A percentile compares a stretch with the other conserved stretches of the same genome.
phyloP scores from a whole-genome alignment of 2,113 vertebrate species.

The Chaetorhynchus papuensis region DNA sequence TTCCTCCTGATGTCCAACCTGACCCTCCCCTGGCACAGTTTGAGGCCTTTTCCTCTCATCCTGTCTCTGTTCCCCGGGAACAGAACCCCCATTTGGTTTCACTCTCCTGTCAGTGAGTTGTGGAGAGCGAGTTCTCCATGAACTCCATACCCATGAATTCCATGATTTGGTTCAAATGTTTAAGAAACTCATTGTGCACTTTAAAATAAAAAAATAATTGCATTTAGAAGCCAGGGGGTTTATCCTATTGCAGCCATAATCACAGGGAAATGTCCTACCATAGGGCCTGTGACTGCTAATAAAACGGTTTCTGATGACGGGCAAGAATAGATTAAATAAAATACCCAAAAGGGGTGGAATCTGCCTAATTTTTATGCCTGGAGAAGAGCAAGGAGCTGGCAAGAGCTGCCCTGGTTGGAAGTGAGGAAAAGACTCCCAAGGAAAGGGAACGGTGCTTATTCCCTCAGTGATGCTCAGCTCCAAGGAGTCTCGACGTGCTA shows the following conservation, averaged over 20 bases:
- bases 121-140: rapidly evolving
- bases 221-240: neutral
- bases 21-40: rapidly evolving
- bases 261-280: neutral
- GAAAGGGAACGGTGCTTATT: neutral
- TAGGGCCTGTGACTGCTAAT: neutral
- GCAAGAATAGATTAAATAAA: neutral
- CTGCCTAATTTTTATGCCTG: neutral
- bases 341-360: neutral
- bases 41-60: neutral
- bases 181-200: neutral
- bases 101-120: neutral
- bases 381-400: neutral
- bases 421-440: neutral
- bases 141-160: neutral
- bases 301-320: neutral
- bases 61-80: neutral
- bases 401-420: neutral
- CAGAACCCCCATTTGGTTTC: neutral
- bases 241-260: neutral
- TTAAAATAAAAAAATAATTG: neutral
- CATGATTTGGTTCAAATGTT: neutral
- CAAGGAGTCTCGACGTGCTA: neutral
- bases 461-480: neutral
- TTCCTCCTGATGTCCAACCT: neutral